phyloP scores from a whole-genome alignment of 2,888 invertebrate species.

The Drosophila mimica region DNA sequence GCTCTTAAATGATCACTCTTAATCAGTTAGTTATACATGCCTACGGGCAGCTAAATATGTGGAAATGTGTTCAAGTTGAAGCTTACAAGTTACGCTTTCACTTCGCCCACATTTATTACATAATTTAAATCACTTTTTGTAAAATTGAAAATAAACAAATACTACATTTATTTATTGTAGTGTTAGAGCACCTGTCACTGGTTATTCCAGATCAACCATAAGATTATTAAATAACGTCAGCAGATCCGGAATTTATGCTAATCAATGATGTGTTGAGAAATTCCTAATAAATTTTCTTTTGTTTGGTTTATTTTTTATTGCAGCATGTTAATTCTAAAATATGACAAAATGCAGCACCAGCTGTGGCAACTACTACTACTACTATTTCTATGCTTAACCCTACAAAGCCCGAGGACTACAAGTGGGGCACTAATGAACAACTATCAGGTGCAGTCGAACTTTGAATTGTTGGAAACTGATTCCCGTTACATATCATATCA shows the following conservation, averaged over 20 bases:
- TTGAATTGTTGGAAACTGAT: slow-evolving; percentile 82
- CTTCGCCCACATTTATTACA: slow-evolving; percentile 27
- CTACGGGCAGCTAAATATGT: background rate
- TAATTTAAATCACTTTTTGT: background rate
- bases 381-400: slow-evolving; percentile 47
- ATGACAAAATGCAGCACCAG: slow-evolving; percentile 63
- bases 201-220: slow-evolving; percentile 21
- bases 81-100: slow-evolving; percentile 38
- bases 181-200: slow-evolving; percentile 1
- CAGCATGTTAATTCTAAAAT: slow-evolving; percentile 76
- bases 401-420: slow-evolving; percentile 29
- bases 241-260: slow-evolving; percentile 23
- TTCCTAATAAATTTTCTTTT: slow-evolving; percentile 9
- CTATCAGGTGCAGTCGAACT: slow-evolving; percentile 63
- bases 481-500: slow-evolving; percentile 85
- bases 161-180: background rate
- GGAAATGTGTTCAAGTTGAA: slow-evolving; percentile 6
- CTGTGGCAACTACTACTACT: slow-evolving; percentile 54
- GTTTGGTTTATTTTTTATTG: slow-evolving; percentile 49
- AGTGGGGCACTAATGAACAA: slow-evolving; percentile 28
- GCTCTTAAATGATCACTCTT: slow-evolving; percentile 36
- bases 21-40: slow-evolving; percentile 31
- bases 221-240: slow-evolving; percentile 1
- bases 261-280: slow-evolving; percentile 18
- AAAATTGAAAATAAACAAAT: background rate